Evolutionary conservation across 2,113 vertebrate species (phyloP).

Genomic region (Saiga tatarica): DNA sequence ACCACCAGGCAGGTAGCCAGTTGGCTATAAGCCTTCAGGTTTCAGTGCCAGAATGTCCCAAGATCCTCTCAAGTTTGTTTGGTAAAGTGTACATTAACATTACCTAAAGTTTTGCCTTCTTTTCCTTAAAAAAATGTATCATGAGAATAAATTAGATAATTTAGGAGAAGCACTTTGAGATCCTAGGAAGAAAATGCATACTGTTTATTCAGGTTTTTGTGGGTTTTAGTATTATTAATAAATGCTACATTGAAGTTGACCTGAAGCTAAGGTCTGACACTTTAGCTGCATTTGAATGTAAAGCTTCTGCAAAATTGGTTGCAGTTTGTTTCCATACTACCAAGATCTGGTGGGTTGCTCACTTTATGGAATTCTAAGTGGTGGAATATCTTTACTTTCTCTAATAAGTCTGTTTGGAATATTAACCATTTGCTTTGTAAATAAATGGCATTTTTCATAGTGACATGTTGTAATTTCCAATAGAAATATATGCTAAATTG

Average conservation of each 20-base stretch:
- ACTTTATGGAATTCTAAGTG: constrained; percentile 9
- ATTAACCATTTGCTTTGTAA: constrained; percentile 59
- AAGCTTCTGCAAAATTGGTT: neutral
- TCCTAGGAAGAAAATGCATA: neutral
- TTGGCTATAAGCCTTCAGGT: neutral
- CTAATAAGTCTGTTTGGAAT: constrained; percentile 36
- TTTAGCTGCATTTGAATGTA: neutral
- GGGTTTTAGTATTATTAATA: neutral
- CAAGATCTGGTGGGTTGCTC: neutral
- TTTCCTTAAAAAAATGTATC: neutral
- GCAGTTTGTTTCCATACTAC: neutral
- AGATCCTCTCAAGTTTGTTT: neutral
- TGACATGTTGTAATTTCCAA: constrained; percentile 48
- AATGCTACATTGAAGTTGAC: neutral
- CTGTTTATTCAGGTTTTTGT: neutral
- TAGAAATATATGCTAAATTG: constrained; percentile 54
- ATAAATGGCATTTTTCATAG: constrained; percentile 54
- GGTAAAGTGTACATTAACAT: neutral
- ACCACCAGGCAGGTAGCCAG: neutral
- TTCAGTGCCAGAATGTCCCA: neutral
- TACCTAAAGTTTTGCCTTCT: neutral
- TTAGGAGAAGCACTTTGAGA: constrained; percentile 18
- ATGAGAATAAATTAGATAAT: constrained; percentile 43
- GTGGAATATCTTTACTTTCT: neutral
- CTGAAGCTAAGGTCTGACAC: neutral